phyloP scores from a whole-genome alignment of 2,888 invertebrate species.

The Carterocephalus palaemon region DNA sequence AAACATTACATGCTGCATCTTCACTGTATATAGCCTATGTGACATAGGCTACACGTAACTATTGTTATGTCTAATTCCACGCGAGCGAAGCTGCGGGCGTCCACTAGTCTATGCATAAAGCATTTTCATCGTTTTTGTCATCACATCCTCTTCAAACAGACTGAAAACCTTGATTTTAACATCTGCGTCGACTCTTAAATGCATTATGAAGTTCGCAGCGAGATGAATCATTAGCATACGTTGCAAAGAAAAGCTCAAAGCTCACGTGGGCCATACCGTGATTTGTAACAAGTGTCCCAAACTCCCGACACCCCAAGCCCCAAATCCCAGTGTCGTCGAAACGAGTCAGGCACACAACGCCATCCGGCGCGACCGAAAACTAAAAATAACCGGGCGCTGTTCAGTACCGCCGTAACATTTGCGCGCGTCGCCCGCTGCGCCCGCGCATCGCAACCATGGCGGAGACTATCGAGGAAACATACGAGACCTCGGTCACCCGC shows the following conservation, averaged over 20 bases:
- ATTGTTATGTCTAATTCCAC: too few relatives aligned
- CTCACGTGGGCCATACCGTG: slow-evolving; percentile 25
- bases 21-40: too few relatives aligned
- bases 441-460: slow-evolving; percentile 78
- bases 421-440: slow-evolving; percentile 74
- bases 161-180: too few relatives aligned
- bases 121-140: too few relatives aligned
- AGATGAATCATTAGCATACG: too few relatives aligned
- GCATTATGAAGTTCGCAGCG: too few relatives aligned
- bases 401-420: slow-evolving; percentile 73
- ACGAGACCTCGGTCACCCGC: slow-evolving; percentile 84
- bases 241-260: slow-evolving; percentile 8
- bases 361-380: slow-evolving; percentile 68
- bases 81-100: too few relatives aligned
- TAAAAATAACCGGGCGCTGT: slow-evolving; percentile 70
- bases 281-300: slow-evolving; percentile 28
- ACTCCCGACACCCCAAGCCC: slow-evolving; percentile 43
- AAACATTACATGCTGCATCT: too few relatives aligned
- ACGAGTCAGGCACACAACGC: slow-evolving; percentile 39
- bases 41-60: too few relatives aligned
- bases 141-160: too few relatives aligned
- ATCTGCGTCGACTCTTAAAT: too few relatives aligned
- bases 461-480: slow-evolving; percentile 84
- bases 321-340: slow-evolving; percentile 36
- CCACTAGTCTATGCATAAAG: too few relatives aligned